Conservation (phyloP, 2,113 vertebrate species). For the Globicephala melas region DNA sequence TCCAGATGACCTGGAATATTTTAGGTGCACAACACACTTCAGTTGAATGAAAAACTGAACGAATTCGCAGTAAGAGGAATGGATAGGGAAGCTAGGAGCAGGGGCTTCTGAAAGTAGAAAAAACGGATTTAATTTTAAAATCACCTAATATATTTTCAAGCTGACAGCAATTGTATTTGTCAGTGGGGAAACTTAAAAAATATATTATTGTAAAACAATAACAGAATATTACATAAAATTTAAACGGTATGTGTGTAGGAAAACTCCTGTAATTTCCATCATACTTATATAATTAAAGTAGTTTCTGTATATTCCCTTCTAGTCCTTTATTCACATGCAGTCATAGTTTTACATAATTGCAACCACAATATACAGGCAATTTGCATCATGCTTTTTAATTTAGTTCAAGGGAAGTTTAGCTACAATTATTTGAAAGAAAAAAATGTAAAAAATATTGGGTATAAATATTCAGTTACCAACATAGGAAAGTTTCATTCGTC, state of each 20-base stretch:
- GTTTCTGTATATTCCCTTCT: constrained; percentile 65
- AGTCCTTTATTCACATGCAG: constrained; percentile 63
- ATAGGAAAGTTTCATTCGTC: background rate
- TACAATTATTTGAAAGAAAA: constrained; percentile 62
- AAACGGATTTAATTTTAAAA: background rate
- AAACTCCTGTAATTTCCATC: constrained; percentile 58
- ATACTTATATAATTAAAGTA: constrained; percentile 67
- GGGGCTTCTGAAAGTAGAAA: background rate
- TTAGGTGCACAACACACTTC: background rate
- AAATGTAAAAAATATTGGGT: constrained; percentile 38
- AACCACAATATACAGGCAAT: constrained; percentile 69
- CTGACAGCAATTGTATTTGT: background rate
- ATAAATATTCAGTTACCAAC: constrained; percentile 65
- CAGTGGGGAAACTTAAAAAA: background rate
- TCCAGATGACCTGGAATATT: background rate
- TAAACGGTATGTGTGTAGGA: constrained; percentile 27
- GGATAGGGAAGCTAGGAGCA: background rate
- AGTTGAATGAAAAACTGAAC: background rate
- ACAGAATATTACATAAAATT: constrained; percentile 34
- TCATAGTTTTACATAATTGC: constrained; percentile 75
- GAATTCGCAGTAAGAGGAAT: background rate
- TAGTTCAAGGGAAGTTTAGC: constrained; percentile 63
- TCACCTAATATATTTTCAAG: background rate
- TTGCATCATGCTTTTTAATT: constrained; percentile 71
- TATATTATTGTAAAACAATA: constrained; percentile 35